Base-by-base conservation (phyloP, 2,888 invertebrate genomes). In the Lypha dubia region DNA sequence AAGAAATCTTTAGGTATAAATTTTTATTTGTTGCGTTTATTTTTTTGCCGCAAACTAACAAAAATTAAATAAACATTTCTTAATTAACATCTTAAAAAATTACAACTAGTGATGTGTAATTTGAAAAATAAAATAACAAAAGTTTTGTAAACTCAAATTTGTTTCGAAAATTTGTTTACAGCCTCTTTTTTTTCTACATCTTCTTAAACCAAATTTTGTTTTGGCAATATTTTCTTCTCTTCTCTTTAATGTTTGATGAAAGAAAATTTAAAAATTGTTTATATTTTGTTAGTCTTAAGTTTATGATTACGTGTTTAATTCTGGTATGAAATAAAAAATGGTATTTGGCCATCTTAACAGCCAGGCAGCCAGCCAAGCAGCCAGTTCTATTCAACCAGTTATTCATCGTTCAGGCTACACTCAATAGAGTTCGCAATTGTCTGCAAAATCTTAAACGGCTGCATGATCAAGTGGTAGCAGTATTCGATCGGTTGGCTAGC, bases 231-330 rank as follows among this genome's bases (percentile, higher is more conserved):
- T 60, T 60, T 62, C n/a, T 62, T 70, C 24, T 70, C 17, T 24
- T 60, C 51, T 70, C n/a, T 70, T 35, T 62, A 70, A 63, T 71
- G 53, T 51, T 58, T 46, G 46, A 15, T 53, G 3, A 46, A 49
- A 79, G 20, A 79, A 65, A 63, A 46, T 28, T 65, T 63, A 11
- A 49, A 73, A 5, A 62, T 44, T 68, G n/a, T 53, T 56, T 71
- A 32, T 20, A 7, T 41, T 38, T 46, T 46, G 1, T 4, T n/a
- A 0, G 15, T 35, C n/a, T 70, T 60, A 38, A 68, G 20, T 49
- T 77, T 58, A 51, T 79, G 63, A 71, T 79, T 71, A 79, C 71
- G 79, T 79, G 63, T 73, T 53, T 56, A 24, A 79, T 71, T 79
- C 71, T 79, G 71, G 56, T 46, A 71, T 71, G 44, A 79, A 53